Conservation (phyloP, 2,888 invertebrate genomes). For the Phytoseiulus persimilis region DNA sequence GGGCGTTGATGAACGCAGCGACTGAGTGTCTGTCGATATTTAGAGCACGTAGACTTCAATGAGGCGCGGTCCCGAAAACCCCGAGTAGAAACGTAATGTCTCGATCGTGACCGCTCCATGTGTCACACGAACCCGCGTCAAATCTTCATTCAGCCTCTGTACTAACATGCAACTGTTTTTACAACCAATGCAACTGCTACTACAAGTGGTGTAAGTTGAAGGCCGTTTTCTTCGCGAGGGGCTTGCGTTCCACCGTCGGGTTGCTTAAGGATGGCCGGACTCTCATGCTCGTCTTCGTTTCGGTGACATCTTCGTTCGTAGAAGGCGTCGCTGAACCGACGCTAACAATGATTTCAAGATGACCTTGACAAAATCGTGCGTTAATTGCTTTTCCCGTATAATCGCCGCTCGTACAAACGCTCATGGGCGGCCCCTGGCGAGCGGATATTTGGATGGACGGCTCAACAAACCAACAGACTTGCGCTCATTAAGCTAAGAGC, state of each 20-base stretch:
- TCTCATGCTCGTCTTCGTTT: background rate
- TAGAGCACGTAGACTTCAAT: no score
- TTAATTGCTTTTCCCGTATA: background rate
- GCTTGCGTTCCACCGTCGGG: background rate
- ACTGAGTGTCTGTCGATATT: no score
- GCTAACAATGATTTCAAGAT: background rate
- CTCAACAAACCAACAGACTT: background rate
- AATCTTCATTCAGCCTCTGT: background rate
- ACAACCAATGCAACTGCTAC: background rate
- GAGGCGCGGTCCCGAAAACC: no score
- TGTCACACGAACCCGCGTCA: no score
- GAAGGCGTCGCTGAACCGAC: background rate
- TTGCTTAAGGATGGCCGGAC: background rate
- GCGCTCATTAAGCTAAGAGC: background rate
- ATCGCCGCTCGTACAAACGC: background rate
- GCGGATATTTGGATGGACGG: background rate
- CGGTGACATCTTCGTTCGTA: background rate
- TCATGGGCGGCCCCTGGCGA: background rate
- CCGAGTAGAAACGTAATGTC: no score
- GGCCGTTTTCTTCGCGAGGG: background rate
- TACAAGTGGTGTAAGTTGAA: background rate
- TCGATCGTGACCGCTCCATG: no score
- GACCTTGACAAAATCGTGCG: background rate
- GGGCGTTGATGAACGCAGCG: no score
- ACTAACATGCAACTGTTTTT: background rate